Percentiles rank a stretch among this genome's conserved stretches.
Evolutionary conservation across 2,113 vertebrate genomes (phyloP).

Genomic region (Odocoileus hemionus): DNA sequence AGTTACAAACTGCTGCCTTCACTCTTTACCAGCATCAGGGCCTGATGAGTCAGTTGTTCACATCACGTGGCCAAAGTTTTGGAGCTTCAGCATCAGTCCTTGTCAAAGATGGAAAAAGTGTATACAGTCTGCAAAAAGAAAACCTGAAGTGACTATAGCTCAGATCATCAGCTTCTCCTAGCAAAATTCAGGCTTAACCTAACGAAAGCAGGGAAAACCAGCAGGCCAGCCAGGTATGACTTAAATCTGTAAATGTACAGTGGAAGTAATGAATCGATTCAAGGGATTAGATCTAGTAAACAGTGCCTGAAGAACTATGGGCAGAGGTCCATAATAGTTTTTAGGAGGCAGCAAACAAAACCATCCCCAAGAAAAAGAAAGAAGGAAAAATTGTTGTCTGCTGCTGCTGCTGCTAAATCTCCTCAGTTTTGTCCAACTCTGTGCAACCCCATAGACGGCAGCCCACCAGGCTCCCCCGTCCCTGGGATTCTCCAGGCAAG

Average conservation of each 20-base stretch:
- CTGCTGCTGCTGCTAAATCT: not conserved
- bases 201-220: not conserved
- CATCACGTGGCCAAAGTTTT: not conserved
- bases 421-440: no score
- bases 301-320: not conserved
- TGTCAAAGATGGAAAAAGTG: not conserved
- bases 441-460: no score
- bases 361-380: not conserved
- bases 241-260: not conserved
- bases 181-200: not conserved
- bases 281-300: not conserved
- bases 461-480: no score
- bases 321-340: not conserved
- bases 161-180: not conserved
- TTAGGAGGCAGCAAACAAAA: not conserved
- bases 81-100: not conserved
- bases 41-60: not conserved
- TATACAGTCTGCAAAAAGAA: not conserved
- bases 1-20: no score
- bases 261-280: not conserved
- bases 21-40: not conserved
- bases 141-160: not conserved
- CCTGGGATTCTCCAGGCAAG: no score
- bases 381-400: not conserved
- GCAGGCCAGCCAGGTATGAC: not conserved